Base-by-base conservation (phyloP, 2,113 vertebrate genomes). In the Heteronetta atricapilla region DNA sequence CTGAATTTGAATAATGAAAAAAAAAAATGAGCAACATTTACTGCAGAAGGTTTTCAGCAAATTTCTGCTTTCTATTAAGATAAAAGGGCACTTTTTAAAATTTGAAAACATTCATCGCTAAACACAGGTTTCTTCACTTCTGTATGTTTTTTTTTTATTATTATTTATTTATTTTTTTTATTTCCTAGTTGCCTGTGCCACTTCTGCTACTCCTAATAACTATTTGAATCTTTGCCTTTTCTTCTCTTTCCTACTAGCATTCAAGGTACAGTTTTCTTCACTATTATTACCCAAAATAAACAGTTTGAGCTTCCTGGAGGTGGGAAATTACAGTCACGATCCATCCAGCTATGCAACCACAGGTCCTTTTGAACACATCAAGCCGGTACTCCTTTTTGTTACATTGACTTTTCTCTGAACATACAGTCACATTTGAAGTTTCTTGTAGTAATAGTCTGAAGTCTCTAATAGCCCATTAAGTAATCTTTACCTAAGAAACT, bases 1-100 rank as follows among this genome's bases (percentile, higher is more conserved):
- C 58, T 70, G 29, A 78, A 67, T 96, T 94, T 89, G 86, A 93
- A 95, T 91, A 96, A 93, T 89, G 80, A 91, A 72, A 82, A 80
- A 82, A 80, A 63, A 48, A 93, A 90, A 66, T 10, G 22, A 94
- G 60, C 56, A 90, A 40, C 10, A 17, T 95, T 94, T 60, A 86
- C 77, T 19, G 26, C 14, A 63, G 52, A 93, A 87, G 31, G 4
- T 19, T 77, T 95, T 83, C 36, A 63, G 36, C 18, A 91, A 31
- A 15, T 50, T 82, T 80, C 81, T 82, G 4, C 34, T 83, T 83
- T 36, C 12, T 40, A 3, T n/a, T 63, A 44, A 70, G 40, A 82
- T 56, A 79, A 85, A 83, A 89, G 34, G 42, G 79, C 11, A 4
- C 13, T 78, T 93, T 78, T 82, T 59, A 48, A 72, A 86, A 62